Conservation (phyloP, 2,797 vertebrate genomes). For the Xenops minutus region DNA sequence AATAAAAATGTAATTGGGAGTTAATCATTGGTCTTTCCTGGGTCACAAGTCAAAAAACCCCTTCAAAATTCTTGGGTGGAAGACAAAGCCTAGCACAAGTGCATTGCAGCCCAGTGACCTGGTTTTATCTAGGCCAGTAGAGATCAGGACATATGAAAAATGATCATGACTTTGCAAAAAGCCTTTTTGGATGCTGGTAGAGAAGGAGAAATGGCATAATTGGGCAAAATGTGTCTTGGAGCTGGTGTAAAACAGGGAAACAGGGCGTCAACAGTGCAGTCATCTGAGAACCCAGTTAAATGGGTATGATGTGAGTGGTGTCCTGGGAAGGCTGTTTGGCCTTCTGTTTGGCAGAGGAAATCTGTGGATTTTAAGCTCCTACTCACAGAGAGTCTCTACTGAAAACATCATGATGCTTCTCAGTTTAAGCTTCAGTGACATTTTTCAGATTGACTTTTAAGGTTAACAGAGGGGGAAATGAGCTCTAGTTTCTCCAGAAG, state of each 20-base stretch:
- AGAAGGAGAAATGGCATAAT: background rate
- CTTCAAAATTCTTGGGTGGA: background rate
- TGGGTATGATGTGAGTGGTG: background rate
- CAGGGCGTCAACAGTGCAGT: background rate
- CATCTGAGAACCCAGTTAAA: background rate
- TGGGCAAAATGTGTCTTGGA: background rate
- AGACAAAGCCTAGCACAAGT: background rate
- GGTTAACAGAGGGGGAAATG: slow-evolving; percentile 1
- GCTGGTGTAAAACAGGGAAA: background rate
- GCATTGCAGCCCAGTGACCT: background rate
- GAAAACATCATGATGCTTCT: background rate
- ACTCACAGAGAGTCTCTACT: background rate
- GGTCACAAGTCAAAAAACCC: background rate
- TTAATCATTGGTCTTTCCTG: background rate
- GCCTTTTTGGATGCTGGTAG: background rate
- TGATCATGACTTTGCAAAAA: background rate
- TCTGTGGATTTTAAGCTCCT: background rate
- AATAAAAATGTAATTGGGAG: background rate
- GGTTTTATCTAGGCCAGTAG: background rate
- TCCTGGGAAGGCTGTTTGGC: background rate
- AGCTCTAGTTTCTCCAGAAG: slow-evolving; percentile 2
- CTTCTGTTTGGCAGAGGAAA: background rate
- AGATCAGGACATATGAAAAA: background rate
- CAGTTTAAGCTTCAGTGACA: background rate
- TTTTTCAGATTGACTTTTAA: background rate